Percentiles rank a stretch among this genome's conserved stretches.
Conservation (phyloP, 2,113 vertebrate species). For the Odocoileus hemionus region DNA sequence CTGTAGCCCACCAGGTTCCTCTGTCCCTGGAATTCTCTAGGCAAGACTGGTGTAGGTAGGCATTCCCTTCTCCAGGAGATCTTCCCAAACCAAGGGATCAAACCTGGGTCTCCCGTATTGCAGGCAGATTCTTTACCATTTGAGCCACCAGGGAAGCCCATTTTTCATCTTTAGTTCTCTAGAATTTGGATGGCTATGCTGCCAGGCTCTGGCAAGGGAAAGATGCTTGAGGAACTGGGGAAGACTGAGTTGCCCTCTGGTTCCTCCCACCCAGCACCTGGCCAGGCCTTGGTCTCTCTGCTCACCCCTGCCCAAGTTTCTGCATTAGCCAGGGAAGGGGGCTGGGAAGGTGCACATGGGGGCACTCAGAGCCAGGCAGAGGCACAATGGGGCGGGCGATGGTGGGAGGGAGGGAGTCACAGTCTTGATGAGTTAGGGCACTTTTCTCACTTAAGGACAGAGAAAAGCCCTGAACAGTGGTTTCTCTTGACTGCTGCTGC, state of each 20-base stretch:
- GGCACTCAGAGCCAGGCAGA: neutral
- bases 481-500: neutral
- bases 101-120: neutral
- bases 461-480: neutral
- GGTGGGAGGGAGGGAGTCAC: neutral
- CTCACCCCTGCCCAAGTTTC: neutral
- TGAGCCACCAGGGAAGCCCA: neutral
- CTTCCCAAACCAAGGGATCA: neutral
- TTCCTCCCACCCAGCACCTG: neutral
- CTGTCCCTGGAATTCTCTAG: neutral
- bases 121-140: neutral
- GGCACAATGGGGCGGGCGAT: neutral
- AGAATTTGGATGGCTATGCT: neutral
- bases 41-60: neutral
- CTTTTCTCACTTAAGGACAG: neutral
- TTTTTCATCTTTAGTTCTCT: neutral
- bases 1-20: neutral
- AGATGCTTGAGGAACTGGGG: neutral
- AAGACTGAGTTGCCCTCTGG: no score
- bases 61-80: neutral
- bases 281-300: neutral
- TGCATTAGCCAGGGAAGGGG: neutral
- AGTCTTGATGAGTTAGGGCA: neutral
- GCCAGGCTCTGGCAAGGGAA: neutral
- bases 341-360: rapidly evolving